Evolutionary conservation across 2,113 vertebrate genomes (phyloP), one percentile per base, ranked within the genome.

Genomic region (Lasiurus borealis): DNA sequence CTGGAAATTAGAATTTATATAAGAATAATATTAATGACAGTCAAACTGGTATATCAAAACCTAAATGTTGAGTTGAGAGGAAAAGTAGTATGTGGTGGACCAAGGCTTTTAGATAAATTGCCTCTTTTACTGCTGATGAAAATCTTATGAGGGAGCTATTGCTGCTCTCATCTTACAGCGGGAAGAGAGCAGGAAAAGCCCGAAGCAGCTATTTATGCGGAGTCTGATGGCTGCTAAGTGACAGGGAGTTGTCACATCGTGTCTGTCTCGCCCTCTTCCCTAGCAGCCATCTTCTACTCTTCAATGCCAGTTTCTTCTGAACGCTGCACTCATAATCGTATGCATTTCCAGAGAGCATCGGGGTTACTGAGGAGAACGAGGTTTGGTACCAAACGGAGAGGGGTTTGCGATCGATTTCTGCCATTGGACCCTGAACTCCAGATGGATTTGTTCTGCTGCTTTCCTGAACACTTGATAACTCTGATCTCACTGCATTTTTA

Each of bases 1-100:
- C 78, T 71, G 29, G 34, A 83, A 77, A 95, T 75, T 52, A 44
- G 7, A 83, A 92, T 69, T 89, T 25, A 89, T 73, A 16, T 77
- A 84, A 94, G 66, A 87, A 16, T 52, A n/a, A 14, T 88, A 82
- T 50, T 87, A 50, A 71, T 72, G 12, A 8, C 50, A 44, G n/a
- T 94, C 31, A 85, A 88, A 75, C 68, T 69, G 66, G 31, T 40
- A 50, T 78, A 73, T 88, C 46, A 21, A 5, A 15, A 46, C 40
- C 36, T 80, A 50, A 73, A 85, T 75, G 80, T 75, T 59, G 40
- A 91, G 12, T 75, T 90, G 80, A 85, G 44, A 72, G 29, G 50
- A 80, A 57, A 66, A 73, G 15, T 59, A 40, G 29, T 84, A 34
- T 80, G 57, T 44, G 36, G 50, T 75, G 14, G 29, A 48, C 69